A percentile compares a stretch with the other conserved stretches of the same genome.
Conservation (phyloP, 2,113 vertebrate species). For the Aphelocoma coerulescens region DNA sequence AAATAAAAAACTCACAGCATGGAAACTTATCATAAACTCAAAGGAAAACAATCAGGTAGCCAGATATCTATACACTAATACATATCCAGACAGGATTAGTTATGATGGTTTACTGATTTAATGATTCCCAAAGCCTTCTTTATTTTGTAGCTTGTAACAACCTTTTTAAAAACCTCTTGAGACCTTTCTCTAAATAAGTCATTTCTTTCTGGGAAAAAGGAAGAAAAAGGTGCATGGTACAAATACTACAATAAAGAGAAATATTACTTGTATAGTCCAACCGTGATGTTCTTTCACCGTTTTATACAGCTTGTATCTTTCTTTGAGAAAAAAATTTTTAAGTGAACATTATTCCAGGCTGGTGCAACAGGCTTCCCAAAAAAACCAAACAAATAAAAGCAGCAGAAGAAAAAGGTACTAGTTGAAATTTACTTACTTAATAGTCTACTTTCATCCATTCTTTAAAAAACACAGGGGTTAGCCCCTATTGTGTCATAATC, state of each 20-base stretch:
- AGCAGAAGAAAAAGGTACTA: not conserved
- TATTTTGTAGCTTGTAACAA: not conserved
- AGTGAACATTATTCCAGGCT: not conserved
- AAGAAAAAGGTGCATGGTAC: not conserved
- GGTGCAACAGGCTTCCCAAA: not conserved
- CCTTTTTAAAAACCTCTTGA: not conserved
- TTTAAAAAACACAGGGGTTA: not conserved
- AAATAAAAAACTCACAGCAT: not conserved
- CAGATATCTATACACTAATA: not conserved
- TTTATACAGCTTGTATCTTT: not conserved
- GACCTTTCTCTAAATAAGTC: not conserved
- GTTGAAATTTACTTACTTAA: not conserved
- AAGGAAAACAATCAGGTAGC: not conserved
- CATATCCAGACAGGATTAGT: not conserved
- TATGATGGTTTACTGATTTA: not conserved
- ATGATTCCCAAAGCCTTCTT: not conserved
- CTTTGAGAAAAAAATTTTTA: not conserved
- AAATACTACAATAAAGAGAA: not conserved
- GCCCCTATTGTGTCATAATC: not conserved
- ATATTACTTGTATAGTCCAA: not conserved
- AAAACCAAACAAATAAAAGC: not conserved
- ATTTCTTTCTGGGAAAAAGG: not conserved
- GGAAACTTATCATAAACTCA: not conserved
- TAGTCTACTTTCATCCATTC: not conserved
- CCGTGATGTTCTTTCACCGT: not conserved